Base-by-base conservation (phyloP, 2,113 vertebrate genomes). In the Gallinago media region DNA sequence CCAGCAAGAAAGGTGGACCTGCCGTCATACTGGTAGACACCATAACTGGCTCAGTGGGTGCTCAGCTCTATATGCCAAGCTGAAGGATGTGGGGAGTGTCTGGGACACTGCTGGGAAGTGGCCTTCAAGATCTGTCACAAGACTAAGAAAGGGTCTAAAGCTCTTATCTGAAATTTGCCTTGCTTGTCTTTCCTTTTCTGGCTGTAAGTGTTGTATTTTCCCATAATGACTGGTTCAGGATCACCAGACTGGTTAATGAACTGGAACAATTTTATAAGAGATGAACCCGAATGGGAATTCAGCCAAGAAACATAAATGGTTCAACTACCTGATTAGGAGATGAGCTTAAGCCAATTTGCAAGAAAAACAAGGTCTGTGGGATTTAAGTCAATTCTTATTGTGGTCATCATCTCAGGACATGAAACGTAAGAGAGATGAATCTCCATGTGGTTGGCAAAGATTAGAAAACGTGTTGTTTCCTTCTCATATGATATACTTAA, bases 321-420 rank as follows among this genome's bases (percentile, higher is more conserved):
- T 96, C 86, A 75, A 75, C 59, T 89, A 95, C 89, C 72, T 97
- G 94, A 94, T 94, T 89, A 94, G 63, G 14, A 76, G 93, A 92
- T 65, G 76, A 89, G 83, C 79, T 96, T 95, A 91, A 91, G 68
- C 36, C 72, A 86, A 89, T 94, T 91, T 90, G 49, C 36, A 77
- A 87, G 68, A 68, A 91, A 96, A 95, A 27, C 88, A 93, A 89
- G 56, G 61, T 83, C 76, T 80, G 54, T 61, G 88, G 79, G 88
- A 72, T 94, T 82, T 88, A 87, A 97, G 73, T 94, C 76, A 75
- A 59, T 88, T 94, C 85, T 93, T 90, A 94, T 92, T 18, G 1
- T 6, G 21, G 68, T 87, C 66, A 93, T 68, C 40, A 38, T 88
- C 65, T 92, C 76, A 89, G 76, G 80, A 78, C 73, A 25, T 31